Evolutionary conservation across 1,140 invertebrate species (phyloP).

Genomic region (Euura lappo): DNA sequence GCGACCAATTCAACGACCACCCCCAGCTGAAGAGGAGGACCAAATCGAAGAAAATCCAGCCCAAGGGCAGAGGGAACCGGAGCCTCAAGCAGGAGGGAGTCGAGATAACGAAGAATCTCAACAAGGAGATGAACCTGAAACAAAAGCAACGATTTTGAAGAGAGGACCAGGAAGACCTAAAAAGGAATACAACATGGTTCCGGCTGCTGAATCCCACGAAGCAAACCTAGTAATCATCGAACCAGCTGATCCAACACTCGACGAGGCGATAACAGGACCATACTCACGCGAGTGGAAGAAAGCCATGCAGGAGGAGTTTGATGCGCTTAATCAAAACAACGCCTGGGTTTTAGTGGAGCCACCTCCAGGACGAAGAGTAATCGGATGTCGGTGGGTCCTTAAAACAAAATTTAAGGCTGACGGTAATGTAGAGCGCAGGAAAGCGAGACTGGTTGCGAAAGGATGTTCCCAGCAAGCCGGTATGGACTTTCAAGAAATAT

Average conservation of each 20-base stretch:
- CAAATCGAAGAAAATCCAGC: no score
- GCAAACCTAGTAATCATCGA: no score
- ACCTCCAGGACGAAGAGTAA: conserved; percentile 33
- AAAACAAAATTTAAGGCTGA: conserved; percentile 17
- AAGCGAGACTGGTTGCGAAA: conserved; percentile 14
- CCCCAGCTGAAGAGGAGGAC: no score
- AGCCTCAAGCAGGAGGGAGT: neutral
- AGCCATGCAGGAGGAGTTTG: conserved; percentile 41
- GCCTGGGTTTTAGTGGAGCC: conserved; percentile 40
- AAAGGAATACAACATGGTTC: conserved; percentile 12
- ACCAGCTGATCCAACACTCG: conserved; percentile 13
- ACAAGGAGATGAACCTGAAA: neutral
- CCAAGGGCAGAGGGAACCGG: no score
- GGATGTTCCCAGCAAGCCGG: conserved; percentile 21
- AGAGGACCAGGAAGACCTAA: conserved; percentile 9
- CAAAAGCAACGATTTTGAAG: neutral
- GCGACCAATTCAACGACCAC: no score
- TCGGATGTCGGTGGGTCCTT: conserved; percentile 39
- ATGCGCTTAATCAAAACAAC: conserved; percentile 30
- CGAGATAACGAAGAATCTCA: neutral
- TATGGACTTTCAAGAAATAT: conserved; percentile 28
- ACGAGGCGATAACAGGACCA: conserved; percentile 24
- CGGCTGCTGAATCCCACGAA: no score
- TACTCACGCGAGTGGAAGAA: conserved; percentile 33
- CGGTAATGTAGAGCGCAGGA: conserved; percentile 15